phyloP scores from a whole-genome alignment of 2,113 vertebrate genomes.

The Andinoacara biseriatus region DNA sequence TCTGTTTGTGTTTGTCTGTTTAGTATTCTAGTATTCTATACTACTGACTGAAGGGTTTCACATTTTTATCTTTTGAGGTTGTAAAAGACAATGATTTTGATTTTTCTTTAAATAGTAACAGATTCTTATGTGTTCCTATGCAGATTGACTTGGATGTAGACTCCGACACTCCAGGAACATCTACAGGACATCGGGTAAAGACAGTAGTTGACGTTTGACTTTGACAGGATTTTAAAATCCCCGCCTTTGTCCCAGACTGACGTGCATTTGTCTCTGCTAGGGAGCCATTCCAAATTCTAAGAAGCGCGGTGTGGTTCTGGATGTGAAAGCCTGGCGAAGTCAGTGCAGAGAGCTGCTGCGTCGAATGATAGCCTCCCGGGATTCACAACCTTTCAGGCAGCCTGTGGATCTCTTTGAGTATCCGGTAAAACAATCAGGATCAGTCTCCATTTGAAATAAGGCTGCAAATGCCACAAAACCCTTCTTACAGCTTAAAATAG shows the following conservation, averaged over 20 bases:
- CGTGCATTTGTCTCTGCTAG: conserved; percentile 26
- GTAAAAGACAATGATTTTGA: neutral
- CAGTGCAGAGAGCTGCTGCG: conserved; percentile 90
- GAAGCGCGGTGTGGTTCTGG: conserved; percentile 75
- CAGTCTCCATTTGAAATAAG: neutral
- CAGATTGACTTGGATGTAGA: conserved; percentile 90
- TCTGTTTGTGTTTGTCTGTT: neutral
- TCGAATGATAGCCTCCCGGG: conserved; percentile 87
- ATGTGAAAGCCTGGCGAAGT: conserved; percentile 85
- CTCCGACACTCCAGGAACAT: conserved; percentile 95
- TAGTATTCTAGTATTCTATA: neutral
- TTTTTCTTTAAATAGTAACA: neutral
- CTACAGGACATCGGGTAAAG: conserved; percentile 88
- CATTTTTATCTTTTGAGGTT: neutral
- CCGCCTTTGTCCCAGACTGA: neutral
- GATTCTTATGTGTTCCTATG: conserved; percentile 33
- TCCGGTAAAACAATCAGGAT: conserved; percentile 76
- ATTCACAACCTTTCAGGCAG: conserved; percentile 92
- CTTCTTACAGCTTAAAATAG: neutral
- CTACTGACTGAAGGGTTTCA: neutral
- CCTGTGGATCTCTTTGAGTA: conserved; percentile 90
- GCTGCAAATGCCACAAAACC: neutral
- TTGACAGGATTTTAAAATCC: neutral
- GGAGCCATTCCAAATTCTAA: conserved; percentile 45
- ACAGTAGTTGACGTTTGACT: neutral